Conservation (phyloP, 2,888 invertebrate genomes). For the Eristalis intricaria region DNA sequence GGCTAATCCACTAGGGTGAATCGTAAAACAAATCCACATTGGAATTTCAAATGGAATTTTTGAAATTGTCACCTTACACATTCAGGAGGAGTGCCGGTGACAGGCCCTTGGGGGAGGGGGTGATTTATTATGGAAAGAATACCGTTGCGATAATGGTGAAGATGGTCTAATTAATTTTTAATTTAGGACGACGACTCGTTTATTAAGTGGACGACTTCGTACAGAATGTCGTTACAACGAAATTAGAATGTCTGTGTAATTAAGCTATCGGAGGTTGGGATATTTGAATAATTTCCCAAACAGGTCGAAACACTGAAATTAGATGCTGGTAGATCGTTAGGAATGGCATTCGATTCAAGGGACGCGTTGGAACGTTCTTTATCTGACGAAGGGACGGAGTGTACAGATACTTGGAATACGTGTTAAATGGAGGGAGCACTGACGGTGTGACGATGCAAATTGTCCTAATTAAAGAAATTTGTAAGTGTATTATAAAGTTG, state of each 20-base stretch:
- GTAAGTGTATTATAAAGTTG: no score
- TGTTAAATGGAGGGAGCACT: neutral
- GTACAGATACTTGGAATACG: neutral
- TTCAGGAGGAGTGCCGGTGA: conserved; percentile 7
- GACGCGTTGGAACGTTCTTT: neutral
- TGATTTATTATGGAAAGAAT: conserved; percentile 27
- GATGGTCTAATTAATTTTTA: conserved; percentile 60
- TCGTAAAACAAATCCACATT: conserved; percentile 61
- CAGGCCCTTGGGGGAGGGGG: neutral
- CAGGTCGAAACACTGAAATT: conserved; percentile 21
- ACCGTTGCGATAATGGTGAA: conserved; percentile 32
- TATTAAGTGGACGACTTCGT: conserved; percentile 45
- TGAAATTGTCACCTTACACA: conserved; percentile 64
- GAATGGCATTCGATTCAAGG: conserved; percentile 7
- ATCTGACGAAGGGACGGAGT: neutral
- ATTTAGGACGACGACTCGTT: conserved; percentile 39
- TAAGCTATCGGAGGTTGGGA: conserved; percentile 7
- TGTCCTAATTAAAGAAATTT: no score
- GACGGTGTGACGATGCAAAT: neutral
- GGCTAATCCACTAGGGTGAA: conserved; percentile 62
- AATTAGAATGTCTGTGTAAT: conserved; percentile 43
- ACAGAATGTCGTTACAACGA: conserved; percentile 18
- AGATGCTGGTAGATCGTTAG: neutral
- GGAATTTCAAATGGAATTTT: conserved; percentile 69
- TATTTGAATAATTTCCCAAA: conserved; percentile 32